Conservation (phyloP, 2,113 vertebrate species). For the Egretta garzetta region DNA sequence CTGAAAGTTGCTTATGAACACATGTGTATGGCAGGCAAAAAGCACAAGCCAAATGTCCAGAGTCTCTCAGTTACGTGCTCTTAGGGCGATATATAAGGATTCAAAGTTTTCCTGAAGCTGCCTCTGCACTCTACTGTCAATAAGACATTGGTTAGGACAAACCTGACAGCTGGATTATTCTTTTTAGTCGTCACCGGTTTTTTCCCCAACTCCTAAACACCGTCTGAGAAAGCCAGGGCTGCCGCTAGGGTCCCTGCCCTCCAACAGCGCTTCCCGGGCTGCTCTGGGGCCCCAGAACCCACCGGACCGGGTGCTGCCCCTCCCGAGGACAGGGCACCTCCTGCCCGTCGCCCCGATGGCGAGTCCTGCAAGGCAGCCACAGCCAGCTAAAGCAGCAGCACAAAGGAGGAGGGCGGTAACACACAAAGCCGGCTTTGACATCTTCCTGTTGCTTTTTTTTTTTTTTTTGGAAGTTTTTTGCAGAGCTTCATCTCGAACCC, state of each 20-base stretch:
- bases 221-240: accelerated
- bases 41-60: accelerated
- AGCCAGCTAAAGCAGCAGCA: not conserved
- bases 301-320: no score
- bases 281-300: no score
- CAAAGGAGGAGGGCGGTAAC: accelerated
- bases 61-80: not conserved
- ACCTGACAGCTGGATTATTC: not conserved
- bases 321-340: not conserved
- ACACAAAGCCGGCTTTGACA: accelerated
- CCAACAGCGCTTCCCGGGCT: accelerated
- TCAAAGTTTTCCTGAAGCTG: not conserved
- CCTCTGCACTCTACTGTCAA: not conserved
- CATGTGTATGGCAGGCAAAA: accelerated
- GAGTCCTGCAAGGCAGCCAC: accelerated
- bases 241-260: accelerated
- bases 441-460: not conserved
- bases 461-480: no score
- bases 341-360: accelerated
- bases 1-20: not conserved
- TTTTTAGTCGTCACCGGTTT: accelerated
- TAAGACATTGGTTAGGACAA: accelerated
- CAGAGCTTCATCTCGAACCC: no score
- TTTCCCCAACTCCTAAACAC: accelerated
- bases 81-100: accelerated